Conservation (phyloP, 2,113 vertebrate genomes). For the Phasianus colchicus region DNA sequence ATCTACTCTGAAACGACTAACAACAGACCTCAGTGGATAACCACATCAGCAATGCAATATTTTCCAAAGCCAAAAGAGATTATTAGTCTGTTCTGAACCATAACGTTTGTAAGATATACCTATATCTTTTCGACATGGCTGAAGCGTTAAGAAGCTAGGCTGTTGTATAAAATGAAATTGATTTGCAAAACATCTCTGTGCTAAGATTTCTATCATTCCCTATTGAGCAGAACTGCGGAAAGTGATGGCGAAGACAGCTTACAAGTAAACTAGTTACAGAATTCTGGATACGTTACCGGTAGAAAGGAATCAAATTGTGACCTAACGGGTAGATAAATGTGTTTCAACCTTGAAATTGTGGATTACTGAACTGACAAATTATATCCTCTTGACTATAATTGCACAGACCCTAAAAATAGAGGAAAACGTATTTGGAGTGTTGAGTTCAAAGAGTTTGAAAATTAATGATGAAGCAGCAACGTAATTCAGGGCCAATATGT, state of each 20-base stretch:
- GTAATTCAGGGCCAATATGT: background rate
- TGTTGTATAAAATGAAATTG: background rate
- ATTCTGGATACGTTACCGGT: background rate
- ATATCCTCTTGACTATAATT: conserved; percentile 48
- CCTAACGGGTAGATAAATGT: background rate
- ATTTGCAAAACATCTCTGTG: background rate
- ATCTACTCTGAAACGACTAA: background rate
- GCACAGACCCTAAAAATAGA: conserved; percentile 20
- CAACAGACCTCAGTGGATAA: background rate
- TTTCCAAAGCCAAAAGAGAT: background rate
- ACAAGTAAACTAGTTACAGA: conserved; percentile 15
- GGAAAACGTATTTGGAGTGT: background rate
- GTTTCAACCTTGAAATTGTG: conserved; percentile 4
- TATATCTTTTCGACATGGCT: background rate
- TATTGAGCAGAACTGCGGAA: background rate
- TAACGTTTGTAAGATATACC: background rate
- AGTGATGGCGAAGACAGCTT: background rate
- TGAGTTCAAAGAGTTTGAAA: conserved; percentile 6
- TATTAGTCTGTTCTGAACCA: background rate
- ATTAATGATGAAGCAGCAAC: background rate
- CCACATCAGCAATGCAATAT: accelerated
- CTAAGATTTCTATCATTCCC: background rate
- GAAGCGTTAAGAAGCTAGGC: background rate
- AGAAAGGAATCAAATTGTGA: conserved; percentile 29
- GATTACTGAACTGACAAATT: conserved; percentile 65